Conservation (phyloP, 2,113 vertebrate genomes). For the Hemichromis elongatus region DNA sequence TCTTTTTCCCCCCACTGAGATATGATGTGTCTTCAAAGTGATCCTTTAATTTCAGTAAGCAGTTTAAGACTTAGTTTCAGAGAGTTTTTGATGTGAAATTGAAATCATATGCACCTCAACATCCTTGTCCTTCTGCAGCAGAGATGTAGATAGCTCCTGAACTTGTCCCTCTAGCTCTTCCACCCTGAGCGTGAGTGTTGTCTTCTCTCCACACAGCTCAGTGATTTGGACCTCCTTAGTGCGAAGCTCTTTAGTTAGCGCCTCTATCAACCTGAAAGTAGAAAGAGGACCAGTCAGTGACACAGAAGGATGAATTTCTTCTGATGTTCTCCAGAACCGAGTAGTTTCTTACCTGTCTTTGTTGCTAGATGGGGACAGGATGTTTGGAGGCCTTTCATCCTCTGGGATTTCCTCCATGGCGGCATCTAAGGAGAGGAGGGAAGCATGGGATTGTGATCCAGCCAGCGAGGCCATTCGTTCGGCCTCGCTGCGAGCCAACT, state of each 20-base stretch:
- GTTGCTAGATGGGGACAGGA: conserved; percentile 49
- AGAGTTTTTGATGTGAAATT: not conserved
- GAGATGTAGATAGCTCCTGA: conserved; percentile 63
- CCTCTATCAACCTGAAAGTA: conserved; percentile 77
- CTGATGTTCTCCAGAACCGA: not conserved
- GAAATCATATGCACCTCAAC: conserved; percentile 70
- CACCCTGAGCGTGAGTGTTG: conserved; percentile 63
- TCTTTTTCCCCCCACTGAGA: not conserved
- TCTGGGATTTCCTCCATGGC: conserved; percentile 74
- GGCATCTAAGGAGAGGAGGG: conserved; percentile 72
- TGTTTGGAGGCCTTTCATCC: conserved; percentile 48
- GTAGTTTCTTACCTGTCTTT: conserved; percentile 75
- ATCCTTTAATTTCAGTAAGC: not conserved
- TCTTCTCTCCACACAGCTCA: conserved; percentile 76
- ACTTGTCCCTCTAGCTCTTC: conserved; percentile 75
- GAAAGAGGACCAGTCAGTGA: not conserved
- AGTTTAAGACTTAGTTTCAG: not conserved
- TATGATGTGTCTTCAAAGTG: not conserved
- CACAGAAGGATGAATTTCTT: not conserved
- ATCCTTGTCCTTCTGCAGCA: conserved; percentile 66
- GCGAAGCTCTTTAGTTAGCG: conserved; percentile 76
- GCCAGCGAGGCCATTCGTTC: conserved; percentile 75
- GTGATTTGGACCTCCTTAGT: conserved; percentile 73
- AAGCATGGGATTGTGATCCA: conserved; percentile 78
- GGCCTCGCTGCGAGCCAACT: conserved; percentile 80